Evolutionary conservation across 2,797 vertebrate species (phyloP), one percentile per base, ranked within the genome.

Genomic region (Labroides dimidiatus): DNA sequence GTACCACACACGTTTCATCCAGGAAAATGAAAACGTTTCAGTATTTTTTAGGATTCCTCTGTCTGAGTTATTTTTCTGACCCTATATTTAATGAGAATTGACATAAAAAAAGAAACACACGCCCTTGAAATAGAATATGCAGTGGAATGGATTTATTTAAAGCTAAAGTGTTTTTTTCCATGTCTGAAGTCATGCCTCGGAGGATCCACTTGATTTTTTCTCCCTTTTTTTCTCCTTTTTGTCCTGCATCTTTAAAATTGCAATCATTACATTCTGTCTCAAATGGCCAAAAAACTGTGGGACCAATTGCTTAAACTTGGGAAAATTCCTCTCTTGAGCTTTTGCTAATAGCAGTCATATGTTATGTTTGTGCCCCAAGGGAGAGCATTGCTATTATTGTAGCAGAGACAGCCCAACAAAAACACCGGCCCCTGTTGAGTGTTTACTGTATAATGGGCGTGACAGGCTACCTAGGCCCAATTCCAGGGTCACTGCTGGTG

Each of bases 381-480:
- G 83, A 82, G 72, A 59, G 56, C 37, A 64, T 75, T 72, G 84
- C 72, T 78, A 83, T 88, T 89, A 90, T 87, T 85, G 86, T 42
- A 70, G 63, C 57, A 53, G 76, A 78, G 74, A 82, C 71, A 77
- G 72, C 84, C 84, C 81, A 87, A 88, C 73, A 77, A 83, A 91
- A 83, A 91, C 87, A 90, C 23, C 6, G 76, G 72, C 67, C 82
- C 77, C 71, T 67, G 77, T 17, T 68, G 84, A 87, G 85, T 87
- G 87, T 91, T 91, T 81, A 85, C 79, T 71, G 81, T 82, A 58
- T 87, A 90, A 89, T 84, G 85, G 80, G 85, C 84, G 86, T 82
- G 87, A 91, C 92, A 89, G 81, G 75, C 80, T 75, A 84, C 82
- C 75, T 75, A 74, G 75, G 83, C 69, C 76, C 76, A 73, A 73